These are phyloP conservation scores for Cheracebus regulus DNA, from an alignment of 2,797 vertebrate genomes.

Conservation along the genomic window DNA sequence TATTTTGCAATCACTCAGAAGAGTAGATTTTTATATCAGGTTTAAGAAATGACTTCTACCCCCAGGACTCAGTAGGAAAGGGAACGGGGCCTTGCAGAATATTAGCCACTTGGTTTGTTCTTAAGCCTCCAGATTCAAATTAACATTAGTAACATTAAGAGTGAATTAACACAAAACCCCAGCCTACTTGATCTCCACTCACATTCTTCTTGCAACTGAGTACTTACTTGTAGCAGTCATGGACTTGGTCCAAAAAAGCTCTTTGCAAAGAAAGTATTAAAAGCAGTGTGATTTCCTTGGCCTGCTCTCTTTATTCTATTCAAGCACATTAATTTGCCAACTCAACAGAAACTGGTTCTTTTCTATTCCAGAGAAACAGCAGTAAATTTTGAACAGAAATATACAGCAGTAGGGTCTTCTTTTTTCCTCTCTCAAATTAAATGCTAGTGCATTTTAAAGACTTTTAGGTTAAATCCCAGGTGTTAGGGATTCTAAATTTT, in stretches of 20 bases:
- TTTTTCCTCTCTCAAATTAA: neutral
- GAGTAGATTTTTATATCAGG: neutral
- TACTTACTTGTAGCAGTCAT: neutral
- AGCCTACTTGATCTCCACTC: neutral
- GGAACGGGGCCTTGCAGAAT: neutral
- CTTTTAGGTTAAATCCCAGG: neutral
- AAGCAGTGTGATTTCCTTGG: constrained; percentile 45
- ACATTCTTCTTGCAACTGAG: neutral
- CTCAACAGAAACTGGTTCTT: constrained; percentile 34
- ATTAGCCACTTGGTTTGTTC: neutral
- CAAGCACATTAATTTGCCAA: constrained; percentile 2
- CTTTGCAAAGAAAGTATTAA: constrained; percentile 48
- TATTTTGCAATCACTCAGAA: neutral
- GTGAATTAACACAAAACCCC: constrained; percentile 35
- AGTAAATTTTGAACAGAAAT: neutral
- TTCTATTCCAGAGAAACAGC: neutral
- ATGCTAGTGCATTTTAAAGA: neutral
- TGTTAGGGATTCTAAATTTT: neutral
- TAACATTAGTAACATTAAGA: neutral
- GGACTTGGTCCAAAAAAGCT: constrained; percentile 49
- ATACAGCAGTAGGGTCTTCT: neutral
- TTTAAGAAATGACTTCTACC: neutral
- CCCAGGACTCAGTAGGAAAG: neutral
- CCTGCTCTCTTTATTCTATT: neutral
- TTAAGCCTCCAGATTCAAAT: constrained; percentile 10